These are phyloP conservation scores for Drosophila ananassae DNA, from an alignment of 1,140 invertebrate species.

Conservation along the genomic window DNA sequence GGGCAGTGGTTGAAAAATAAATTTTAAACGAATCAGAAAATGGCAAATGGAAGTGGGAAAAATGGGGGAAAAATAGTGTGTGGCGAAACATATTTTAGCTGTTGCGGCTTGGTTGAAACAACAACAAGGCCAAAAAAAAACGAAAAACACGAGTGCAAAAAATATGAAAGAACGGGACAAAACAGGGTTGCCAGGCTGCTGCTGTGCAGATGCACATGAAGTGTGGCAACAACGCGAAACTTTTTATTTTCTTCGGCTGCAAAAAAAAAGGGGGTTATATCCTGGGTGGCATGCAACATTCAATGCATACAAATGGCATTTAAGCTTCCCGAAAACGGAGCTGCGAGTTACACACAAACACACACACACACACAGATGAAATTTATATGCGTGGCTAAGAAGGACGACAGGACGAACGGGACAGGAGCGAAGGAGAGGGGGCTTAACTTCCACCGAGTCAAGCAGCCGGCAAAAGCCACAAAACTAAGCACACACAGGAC, in stretches of 20 bases:
- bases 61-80: slow-evolving; percentile 62
- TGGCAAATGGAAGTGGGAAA: slow-evolving; percentile 60
- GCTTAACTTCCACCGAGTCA: slow-evolving; percentile 69
- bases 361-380: slow-evolving; percentile 20
- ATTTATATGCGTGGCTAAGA: slow-evolving; percentile 47
- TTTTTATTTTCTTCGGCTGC: slow-evolving; percentile 41
- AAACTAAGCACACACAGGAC: slow-evolving; percentile 54
- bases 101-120: slow-evolving; percentile 53
- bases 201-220: slow-evolving; percentile 53
- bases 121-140: slow-evolving; percentile 16
- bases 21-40: slow-evolving; percentile 76
- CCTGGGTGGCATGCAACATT: slow-evolving; percentile 73
- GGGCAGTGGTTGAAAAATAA: slow-evolving; percentile 34
- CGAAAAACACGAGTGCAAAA: slow-evolving; percentile 25
- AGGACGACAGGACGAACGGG: slow-evolving; percentile 13
- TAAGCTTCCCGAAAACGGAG: slow-evolving; percentile 66
- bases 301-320: slow-evolving; percentile 84
- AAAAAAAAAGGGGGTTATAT: slow-evolving; percentile 6
- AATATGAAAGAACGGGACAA: slow-evolving; percentile 37
- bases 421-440: slow-evolving; percentile 30
- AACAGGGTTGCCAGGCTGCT: slow-evolving; percentile 68
- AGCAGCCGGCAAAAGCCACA: slow-evolving; percentile 80
- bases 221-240: slow-evolving; percentile 66
- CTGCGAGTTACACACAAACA: slow-evolving; percentile 40
- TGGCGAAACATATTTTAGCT: slow-evolving; percentile 74